Evolutionary conservation across 2,113 vertebrate genomes (phyloP).

Genomic region (Pterocles gutturalis): DNA sequence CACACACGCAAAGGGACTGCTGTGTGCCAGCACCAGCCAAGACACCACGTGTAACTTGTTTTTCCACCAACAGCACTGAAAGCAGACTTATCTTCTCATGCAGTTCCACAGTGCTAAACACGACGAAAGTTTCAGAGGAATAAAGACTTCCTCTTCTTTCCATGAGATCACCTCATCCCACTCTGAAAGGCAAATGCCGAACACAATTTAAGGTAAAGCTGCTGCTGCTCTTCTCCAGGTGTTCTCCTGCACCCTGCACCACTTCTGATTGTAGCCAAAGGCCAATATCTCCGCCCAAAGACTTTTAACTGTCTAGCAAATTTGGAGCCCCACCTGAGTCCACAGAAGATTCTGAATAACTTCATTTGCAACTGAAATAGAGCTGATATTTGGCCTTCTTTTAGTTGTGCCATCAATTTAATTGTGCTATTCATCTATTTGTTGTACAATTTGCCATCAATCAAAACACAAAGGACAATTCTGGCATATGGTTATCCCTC

Average conservation of each 20-base stretch:
- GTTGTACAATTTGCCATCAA: not conserved
- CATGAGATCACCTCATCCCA: not conserved
- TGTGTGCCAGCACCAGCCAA: not conserved
- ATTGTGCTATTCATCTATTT: not conserved
- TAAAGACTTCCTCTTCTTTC: not conserved
- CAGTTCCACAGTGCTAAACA: not conserved
- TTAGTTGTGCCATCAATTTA: not conserved
- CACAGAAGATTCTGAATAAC: not conserved
- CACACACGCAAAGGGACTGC: not conserved
- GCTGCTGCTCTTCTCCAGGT: not conserved
- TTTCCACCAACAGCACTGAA: not conserved
- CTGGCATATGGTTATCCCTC: not conserved
- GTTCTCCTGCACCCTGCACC: not conserved
- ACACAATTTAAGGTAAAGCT: not conserved
- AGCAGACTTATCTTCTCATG: not conserved
- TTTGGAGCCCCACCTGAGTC: not conserved
- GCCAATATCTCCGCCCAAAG: not conserved
- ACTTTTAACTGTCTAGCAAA: not conserved
- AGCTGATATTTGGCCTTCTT: not conserved
- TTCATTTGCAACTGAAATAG: not conserved
- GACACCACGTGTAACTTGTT: rapidly evolving
- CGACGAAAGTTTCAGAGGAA: not conserved
- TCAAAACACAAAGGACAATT: not conserved
- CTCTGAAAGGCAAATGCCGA: not conserved
- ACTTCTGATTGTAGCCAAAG: not conserved